These are phyloP conservation scores for Brienomyrus brachyistius DNA, from an alignment of 2,113 vertebrate genomes.

Conservation along the genomic window DNA sequence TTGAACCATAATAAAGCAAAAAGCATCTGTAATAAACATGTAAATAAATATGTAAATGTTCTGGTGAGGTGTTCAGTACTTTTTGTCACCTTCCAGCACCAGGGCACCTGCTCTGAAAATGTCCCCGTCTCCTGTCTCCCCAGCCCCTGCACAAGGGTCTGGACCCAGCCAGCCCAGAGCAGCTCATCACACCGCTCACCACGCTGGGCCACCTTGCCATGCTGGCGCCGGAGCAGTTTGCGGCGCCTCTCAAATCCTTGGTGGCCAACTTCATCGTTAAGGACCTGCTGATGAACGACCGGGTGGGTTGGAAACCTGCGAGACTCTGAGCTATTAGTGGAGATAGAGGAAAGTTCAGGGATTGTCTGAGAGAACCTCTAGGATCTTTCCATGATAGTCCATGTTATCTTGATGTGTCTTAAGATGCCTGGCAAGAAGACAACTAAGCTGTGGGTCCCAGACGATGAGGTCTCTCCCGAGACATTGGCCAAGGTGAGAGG, in stretches of 20 bases:
- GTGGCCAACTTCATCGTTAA: constrained; percentile 98
- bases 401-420: not conserved
- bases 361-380: not conserved
- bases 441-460: constrained; percentile 94
- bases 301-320: constrained; percentile 60
- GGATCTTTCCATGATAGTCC: not conserved
- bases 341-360: not conserved
- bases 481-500: constrained; percentile 84
- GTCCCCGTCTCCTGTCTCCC: constrained; percentile 26
- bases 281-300: constrained; percentile 93
- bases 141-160: constrained; percentile 92
- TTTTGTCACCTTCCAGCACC: not conserved
- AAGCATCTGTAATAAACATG: not conserved
- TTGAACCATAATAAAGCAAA: not conserved
- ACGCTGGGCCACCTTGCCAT: constrained; percentile 93
- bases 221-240: constrained; percentile 92
- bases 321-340: not conserved
- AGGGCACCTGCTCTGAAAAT: not conserved
- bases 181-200: constrained; percentile 88
- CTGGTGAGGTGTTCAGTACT: not conserved
- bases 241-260: constrained; percentile 87
- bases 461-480: constrained; percentile 95
- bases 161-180: constrained; percentile 89
- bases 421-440: constrained; percentile 97
- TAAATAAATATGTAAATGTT: not conserved